phyloP scores from a whole-genome alignment of 2,888 invertebrate species.

The Tiphia femorata region DNA sequence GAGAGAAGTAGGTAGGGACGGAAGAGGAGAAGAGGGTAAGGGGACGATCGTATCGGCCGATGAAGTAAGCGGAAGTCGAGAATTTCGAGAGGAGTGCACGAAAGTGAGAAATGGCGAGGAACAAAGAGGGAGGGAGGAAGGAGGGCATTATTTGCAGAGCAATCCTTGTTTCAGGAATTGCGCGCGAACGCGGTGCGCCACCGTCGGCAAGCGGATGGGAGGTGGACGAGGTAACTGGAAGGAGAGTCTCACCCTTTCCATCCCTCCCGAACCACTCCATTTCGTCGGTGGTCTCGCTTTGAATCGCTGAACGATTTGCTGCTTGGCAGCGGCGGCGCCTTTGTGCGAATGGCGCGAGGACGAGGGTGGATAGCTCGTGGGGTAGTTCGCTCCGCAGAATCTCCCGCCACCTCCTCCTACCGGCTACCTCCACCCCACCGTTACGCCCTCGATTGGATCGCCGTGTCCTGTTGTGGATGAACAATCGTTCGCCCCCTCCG shows the following conservation, averaged over 20 bases:
- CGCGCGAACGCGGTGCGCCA: background rate
- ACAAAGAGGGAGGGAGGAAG: background rate
- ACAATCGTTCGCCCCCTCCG: too few species aligned
- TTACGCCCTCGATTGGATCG: too few species aligned
- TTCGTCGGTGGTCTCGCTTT: slow-evolving; percentile 10
- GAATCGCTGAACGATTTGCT: slow-evolving; percentile 13
- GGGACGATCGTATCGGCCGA: background rate
- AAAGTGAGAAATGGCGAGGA: background rate
- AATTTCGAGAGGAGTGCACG: too few species aligned
- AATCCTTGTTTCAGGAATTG: slow-evolving; percentile 24
- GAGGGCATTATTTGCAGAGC: slow-evolving; percentile 28
- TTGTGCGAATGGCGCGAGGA: slow-evolving; percentile 16
- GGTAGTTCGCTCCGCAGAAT: background rate
- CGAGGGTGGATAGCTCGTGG: slow-evolving; percentile 14
- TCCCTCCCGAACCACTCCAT: background rate
- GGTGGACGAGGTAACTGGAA: too few species aligned
- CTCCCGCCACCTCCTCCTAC: background rate
- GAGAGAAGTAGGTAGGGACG: background rate
- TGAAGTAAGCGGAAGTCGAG: background rate
- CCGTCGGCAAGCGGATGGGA: background rate
- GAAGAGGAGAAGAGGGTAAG: background rate
- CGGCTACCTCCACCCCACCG: too few species aligned
- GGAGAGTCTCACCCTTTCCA: too few species aligned
- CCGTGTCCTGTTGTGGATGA: too few species aligned
- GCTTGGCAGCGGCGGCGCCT: slow-evolving; percentile 18